Evolutionary conservation across 2,888 invertebrate species (phyloP), one percentile per base, ranked within the genome.

Genomic region (Zelleria hepariella): DNA sequence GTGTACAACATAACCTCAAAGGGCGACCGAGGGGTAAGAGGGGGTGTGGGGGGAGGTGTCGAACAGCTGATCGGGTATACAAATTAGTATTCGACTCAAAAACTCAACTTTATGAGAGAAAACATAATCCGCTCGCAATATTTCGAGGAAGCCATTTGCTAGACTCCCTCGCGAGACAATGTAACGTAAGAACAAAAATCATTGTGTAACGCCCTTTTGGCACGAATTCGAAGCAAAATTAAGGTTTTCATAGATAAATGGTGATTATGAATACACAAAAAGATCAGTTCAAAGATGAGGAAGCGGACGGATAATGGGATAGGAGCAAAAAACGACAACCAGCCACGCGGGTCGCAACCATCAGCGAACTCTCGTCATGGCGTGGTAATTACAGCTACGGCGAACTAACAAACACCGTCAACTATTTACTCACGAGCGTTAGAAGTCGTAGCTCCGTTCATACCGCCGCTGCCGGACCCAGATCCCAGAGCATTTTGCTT

Each of bases 401-500:
- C 20, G 20, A 52, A 7, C 5, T 51, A 27, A 27, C 24, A 15
- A 42, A 15, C 10, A 3, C 15, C 32, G 32, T 42, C 32, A 47
- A 1, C 18, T n/a, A 62, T 64, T 60, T 70, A 86, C 87, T 86
- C 67, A 88, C 88, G 82, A 67, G 81, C 77, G 67, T 70, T 75
- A n/a, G 86, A 79, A 59, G 86, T 68, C 60, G 80, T 68, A 59
- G 84, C 71, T 60, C 78, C 77, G 60, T 83, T 75, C 56, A 78
- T 80, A 61, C 81, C 74, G 63, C 78, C 72, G 67, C 74, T 76
- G 66, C 79, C 78, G 58, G 77, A 66, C 61, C 79, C 53, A 63
- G 59, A 27, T 47, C 57, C 79, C 72, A 75, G 73, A 68, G 76
- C 82, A 68, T 74, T 83, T 57, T 86, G 85, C 82, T 91, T 93